Evolutionary conservation across 2,888 invertebrate species (phyloP).

Genomic region (Tinea pellionella): DNA sequence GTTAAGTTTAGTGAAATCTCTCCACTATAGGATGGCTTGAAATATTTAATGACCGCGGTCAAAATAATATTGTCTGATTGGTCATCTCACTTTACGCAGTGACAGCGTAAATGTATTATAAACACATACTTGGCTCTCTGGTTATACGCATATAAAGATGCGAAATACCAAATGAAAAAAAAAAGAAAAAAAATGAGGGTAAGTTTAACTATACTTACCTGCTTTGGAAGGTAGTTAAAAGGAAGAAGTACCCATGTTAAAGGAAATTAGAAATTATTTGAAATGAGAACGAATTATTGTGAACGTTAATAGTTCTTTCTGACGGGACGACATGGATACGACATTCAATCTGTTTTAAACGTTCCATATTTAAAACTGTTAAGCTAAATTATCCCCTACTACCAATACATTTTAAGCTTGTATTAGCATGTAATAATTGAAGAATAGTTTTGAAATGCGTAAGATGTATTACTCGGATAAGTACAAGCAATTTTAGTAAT

Average conservation of each 20-base stretch:
- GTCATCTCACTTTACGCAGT: no score
- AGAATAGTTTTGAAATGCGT: not conserved
- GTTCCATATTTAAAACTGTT: not conserved
- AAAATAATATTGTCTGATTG: no score
- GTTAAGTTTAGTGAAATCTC: no score
- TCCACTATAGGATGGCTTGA: no score
- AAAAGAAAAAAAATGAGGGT: no score
- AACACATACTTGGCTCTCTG: no score
- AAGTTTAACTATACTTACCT: no score
- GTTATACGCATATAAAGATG: no score
- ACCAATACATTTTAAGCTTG: not conserved
- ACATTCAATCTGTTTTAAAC: constrained; percentile 1
- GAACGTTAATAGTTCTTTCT: constrained; percentile 5
- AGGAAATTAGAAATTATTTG: not conserved
- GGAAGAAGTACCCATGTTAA: not conserved
- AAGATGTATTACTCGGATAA: not conserved
- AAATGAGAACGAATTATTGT: not conserved
- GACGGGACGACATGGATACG: constrained; percentile 8
- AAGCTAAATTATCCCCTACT: not conserved
- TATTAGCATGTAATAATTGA: not conserved
- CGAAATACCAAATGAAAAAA: no score
- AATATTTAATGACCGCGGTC: no score
- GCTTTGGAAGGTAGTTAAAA: not conserved
- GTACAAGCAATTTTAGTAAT: no score
- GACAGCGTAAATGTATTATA: no score